phyloP scores from a whole-genome alignment of 2,888 invertebrate genomes.

The Brenthis ino region DNA sequence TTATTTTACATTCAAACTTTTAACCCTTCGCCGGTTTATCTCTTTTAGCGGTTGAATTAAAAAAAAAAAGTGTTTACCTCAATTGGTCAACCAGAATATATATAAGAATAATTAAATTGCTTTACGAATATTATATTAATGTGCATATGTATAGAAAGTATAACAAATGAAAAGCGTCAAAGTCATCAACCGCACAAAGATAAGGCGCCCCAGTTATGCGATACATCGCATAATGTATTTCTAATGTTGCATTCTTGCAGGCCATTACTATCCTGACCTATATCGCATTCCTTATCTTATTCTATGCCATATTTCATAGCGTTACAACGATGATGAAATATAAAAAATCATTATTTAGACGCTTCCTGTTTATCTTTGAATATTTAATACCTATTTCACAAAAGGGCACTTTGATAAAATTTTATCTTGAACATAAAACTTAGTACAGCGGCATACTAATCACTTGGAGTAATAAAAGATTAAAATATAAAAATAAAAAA shows the following conservation, averaged over 20 bases:
- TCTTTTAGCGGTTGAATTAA: no score
- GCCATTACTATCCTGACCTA: conserved; percentile 57
- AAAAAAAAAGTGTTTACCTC: no score
- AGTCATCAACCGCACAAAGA: conserved; percentile 22
- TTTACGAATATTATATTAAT: background rate
- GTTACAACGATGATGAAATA: background rate
- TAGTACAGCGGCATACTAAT: no score
- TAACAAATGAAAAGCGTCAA: conserved; percentile 21
- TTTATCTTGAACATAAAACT: no score
- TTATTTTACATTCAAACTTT: no score
- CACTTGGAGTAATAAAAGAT: no score
- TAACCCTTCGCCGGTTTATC: no score
- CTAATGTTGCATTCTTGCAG: conserved; percentile 38
- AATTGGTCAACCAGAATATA: background rate
- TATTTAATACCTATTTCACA: no score
- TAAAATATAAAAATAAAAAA: no score
- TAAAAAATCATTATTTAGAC: background rate
- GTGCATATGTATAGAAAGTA: background rate
- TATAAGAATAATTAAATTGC: background rate
- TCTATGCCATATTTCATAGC: conserved; percentile 55
- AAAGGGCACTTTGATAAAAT: no score
- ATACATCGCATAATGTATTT: conserved; percentile 28
- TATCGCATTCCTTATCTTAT: conserved; percentile 58
- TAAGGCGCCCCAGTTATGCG: conserved; percentile 33
- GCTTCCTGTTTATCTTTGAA: no score